Percentiles rank a stretch among this genome's conserved stretches.
These are phyloP conservation scores for Catostomus latipinnis DNA, from an alignment of 2,797 vertebrate genomes.

Conservation along the genomic window DNA sequence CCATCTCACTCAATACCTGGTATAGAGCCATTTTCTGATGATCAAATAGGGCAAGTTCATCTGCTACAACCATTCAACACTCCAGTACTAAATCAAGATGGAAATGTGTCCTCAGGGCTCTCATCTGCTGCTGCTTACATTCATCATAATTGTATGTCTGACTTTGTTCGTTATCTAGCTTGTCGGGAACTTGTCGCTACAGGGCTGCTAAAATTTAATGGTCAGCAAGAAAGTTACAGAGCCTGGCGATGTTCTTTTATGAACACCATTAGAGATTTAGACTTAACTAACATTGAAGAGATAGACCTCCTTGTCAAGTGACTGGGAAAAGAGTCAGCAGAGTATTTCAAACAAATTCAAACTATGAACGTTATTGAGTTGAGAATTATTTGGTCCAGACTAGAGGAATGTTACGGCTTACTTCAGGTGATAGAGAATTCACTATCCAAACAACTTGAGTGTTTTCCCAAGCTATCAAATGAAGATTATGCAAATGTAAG, in stretches of 20 bases:
- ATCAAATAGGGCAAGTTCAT: background rate
- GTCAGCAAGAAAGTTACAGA: background rate
- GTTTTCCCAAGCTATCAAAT: conserved; percentile 1
- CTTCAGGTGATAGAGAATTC: background rate
- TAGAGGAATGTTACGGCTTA: conserved; percentile 4
- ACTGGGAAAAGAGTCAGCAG: background rate
- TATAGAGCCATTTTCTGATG: conserved; percentile 1
- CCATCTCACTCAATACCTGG: background rate
- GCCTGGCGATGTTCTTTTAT: background rate
- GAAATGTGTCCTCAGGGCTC: background rate
- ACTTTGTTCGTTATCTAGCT: background rate
- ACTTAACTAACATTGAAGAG: background rate
- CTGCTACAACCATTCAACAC: background rate
- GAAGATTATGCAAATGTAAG: conserved; percentile 2
- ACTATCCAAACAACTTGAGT: background rate
- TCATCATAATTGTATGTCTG: background rate
- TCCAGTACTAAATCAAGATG: background rate
- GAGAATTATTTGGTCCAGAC: background rate
- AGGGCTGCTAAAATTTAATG: background rate
- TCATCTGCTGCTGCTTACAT: background rate
- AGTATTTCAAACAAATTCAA: background rate
- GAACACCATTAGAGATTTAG: background rate
- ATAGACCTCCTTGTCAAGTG: background rate
- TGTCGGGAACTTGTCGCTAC: background rate
- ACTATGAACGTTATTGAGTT: background rate